A percentile compares a stretch with the other conserved stretches of the same genome.
Evolutionary conservation across 2,797 vertebrate species (phyloP).

Genomic region (Eleutherodactylus coqui): DNA sequence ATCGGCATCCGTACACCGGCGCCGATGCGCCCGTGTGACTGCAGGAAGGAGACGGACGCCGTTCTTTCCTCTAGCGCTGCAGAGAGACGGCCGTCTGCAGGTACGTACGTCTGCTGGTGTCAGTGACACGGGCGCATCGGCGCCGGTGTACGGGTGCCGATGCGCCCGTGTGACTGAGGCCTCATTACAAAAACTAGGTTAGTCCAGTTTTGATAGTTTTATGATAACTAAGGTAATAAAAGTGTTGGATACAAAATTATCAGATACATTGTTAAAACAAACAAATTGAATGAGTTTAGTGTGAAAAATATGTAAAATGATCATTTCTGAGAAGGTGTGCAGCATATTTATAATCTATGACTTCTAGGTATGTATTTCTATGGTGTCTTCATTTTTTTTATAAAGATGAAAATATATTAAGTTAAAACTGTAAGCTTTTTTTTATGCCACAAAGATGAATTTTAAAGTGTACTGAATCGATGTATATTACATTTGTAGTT

Average conservation of each 20-base stretch:
- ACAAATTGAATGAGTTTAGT: background rate
- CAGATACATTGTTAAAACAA: background rate
- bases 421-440: constrained; percentile 4
- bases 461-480: constrained; percentile 68
- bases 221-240: background rate
- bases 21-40: too few relatives aligned
- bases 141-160: too few relatives aligned
- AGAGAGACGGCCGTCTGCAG: too few relatives aligned
- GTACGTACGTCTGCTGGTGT: too few relatives aligned
- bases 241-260: background rate
- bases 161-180: too few relatives aligned
- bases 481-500: constrained; percentile 74
- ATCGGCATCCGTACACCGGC: too few relatives aligned
- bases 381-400: background rate
- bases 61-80: too few relatives aligned
- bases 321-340: background rate
- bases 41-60: too few relatives aligned
- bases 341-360: background rate
- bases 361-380: background rate
- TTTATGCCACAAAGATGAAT: constrained; percentile 65
- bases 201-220: background rate
- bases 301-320: background rate
- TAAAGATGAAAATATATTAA: background rate
- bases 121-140: too few relatives aligned
- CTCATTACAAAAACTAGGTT: too few relatives aligned